Conservation (phyloP, 1,140 invertebrate species). For the Cydia splendana region DNA sequence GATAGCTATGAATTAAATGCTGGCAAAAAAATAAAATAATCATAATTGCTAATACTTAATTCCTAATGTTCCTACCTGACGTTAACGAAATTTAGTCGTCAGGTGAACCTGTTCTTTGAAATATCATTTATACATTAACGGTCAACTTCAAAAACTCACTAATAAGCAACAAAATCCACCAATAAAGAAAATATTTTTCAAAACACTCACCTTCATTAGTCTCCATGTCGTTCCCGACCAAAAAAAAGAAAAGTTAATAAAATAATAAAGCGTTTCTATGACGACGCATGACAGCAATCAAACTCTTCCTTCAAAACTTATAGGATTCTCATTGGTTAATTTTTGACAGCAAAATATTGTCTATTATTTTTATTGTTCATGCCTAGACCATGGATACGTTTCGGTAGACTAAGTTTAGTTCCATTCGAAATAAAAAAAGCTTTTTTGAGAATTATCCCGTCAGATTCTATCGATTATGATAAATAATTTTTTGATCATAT, state of each 20-base stretch:
- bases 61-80: background rate
- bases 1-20: background rate
- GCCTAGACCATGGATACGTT: constrained; percentile 2
- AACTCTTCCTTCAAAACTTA: constrained; percentile 44
- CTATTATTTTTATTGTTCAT: constrained; percentile 18
- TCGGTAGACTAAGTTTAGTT: background rate
- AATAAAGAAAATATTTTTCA: constrained; percentile 44
- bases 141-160: background rate
- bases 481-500: background rate
- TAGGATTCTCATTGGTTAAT: constrained; percentile 53
- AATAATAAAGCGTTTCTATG: constrained; percentile 76
- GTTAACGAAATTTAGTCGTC: background rate
- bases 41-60: background rate
- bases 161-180: background rate
- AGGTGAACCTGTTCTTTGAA: constrained; percentile 50
- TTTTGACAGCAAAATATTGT: constrained; percentile 31
- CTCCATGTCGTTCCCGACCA: constrained; percentile 73
- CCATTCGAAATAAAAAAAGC: background rate
- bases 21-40: background rate
- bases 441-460: background rate
- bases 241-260: constrained; percentile 74
- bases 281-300: constrained; percentile 74
- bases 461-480: background rate
- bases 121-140: background rate
- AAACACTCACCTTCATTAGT: constrained; percentile 70